Evolutionary conservation across 2,113 vertebrate genomes (phyloP), one percentile per base, ranked within the genome.

Genomic region (Madoqua kirkii): DNA sequence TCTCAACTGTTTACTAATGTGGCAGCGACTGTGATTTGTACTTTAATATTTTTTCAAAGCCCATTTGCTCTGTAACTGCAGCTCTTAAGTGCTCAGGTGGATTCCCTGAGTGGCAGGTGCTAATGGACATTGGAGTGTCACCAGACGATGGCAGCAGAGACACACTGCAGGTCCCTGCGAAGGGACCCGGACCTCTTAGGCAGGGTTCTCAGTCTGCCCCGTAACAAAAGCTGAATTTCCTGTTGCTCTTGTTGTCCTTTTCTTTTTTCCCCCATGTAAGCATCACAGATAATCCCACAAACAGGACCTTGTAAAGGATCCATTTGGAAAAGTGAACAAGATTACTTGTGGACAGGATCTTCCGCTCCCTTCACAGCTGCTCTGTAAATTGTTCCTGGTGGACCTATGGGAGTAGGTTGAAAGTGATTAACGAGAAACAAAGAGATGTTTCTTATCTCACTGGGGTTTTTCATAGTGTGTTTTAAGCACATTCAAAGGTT

Each of bases 71-170:
- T 43, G 36, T 83, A 79, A 96, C 93, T 36, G 64, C n/a, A 74
- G 43, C 52, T 91, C 33, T 84, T 3, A 86, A 79, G 33, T 31
- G 90, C 79, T 92, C 62, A 57, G 19, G 79, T 54, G 17, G 57
- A 74, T 16, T 86, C 55, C 59, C n/a, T 23, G 0, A n/a, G n/a
- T 2, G 89, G 23, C n/a, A 31, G 60, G 5, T 21, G 59, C 27
- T 88, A 5, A 12, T 3, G 54, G 6, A 3, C 0, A 0, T 1
- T 1, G 40, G n/a, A 19, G 16, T 5, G 1, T 21, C 0, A 2
- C n/a, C 98, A 64, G 94, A 54, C 96, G 98, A 89, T 97, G 98
- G 97, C 98, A 97, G 96, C 55, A 98, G 95, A 98, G 95, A 59
- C 57, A 52, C 84, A 4, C 27, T 8, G 2, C 2, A 2, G 15